phyloP scores from a whole-genome alignment of 2,797 vertebrate genomes.

The Enteromius afrohamiltoni region DNA sequence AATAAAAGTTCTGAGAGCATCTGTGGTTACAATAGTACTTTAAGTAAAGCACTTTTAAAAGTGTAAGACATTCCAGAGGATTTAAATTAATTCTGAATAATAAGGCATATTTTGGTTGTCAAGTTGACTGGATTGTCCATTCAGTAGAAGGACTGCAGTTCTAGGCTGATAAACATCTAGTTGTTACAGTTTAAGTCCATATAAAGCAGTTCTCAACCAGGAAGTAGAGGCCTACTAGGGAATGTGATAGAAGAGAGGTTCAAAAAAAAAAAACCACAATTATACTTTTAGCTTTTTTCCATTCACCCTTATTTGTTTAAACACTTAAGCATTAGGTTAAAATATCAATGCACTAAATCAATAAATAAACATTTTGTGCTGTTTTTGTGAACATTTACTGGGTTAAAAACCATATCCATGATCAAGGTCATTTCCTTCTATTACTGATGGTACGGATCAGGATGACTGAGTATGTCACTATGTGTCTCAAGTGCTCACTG shows the following conservation, averaged over 20 bases:
- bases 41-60: neutral
- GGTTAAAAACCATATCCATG: neutral
- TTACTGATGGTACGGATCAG: neutral
- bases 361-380: neutral
- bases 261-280: neutral
- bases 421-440: neutral
- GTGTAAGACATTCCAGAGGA: neutral
- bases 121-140: neutral
- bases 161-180: neutral
- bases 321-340: neutral
- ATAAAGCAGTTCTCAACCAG: constrained; percentile 2
- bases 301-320: neutral
- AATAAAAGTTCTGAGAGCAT: neutral
- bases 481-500: neutral
- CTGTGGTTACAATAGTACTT: neutral
- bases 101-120: neutral
- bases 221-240: neutral
- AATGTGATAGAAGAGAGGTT: neutral
- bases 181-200: neutral
- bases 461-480: neutral
- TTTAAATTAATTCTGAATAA: neutral
- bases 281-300: neutral
- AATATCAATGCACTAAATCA: neutral
- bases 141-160: neutral
- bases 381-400: neutral